These are phyloP conservation scores for Pristionchus exspectatus DNA, from an alignment of 2,888 invertebrate genomes.

Conservation along the genomic window DNA sequence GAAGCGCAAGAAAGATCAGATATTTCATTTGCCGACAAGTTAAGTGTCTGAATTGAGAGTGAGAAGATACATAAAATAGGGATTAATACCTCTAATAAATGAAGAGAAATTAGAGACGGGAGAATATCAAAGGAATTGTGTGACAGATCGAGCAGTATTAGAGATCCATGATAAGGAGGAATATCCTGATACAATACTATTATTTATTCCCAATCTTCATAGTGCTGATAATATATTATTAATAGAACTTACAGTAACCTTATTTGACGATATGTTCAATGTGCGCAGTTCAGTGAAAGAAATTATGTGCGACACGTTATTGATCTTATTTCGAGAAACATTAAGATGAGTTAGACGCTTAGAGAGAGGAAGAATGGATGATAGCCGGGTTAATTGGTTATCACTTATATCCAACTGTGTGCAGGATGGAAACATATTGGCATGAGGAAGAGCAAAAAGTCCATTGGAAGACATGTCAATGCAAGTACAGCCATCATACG, in stretches of 20 bases:
- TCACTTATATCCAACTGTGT: slow-evolving; percentile 41
- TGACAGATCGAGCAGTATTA: slow-evolving; percentile 35
- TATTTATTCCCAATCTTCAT: not conserved
- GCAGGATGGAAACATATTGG: not conserved
- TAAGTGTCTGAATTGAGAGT: slow-evolving; percentile 47
- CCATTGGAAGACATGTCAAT: slow-evolving; percentile 19
- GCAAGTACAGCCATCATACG: not conserved
- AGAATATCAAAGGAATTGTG: not conserved
- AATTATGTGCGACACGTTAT: not conserved
- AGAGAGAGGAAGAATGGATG: slow-evolving; percentile 43
- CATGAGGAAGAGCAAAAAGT: not conserved
- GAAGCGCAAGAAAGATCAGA: not conserved
- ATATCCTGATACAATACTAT: not conserved
- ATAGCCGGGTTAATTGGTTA: slow-evolving; percentile 16
- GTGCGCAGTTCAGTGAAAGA: not conserved
- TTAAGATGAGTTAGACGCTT: not conserved
- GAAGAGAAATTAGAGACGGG: slow-evolving; percentile 18
- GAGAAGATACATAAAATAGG: not conserved
- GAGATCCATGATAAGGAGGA: not conserved
- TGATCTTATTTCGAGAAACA: slow-evolving; percentile 37
- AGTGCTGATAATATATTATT: not conserved
- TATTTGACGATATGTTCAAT: slow-evolving; percentile 17
- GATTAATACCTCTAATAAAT: slow-evolving; percentile 21
- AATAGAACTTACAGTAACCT: not conserved
- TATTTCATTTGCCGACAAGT: slow-evolving; percentile 32